These are phyloP conservation scores for Melanostigma gelatinosum DNA, from an alignment of 2,113 vertebrate genomes.

Conservation along the genomic window DNA sequence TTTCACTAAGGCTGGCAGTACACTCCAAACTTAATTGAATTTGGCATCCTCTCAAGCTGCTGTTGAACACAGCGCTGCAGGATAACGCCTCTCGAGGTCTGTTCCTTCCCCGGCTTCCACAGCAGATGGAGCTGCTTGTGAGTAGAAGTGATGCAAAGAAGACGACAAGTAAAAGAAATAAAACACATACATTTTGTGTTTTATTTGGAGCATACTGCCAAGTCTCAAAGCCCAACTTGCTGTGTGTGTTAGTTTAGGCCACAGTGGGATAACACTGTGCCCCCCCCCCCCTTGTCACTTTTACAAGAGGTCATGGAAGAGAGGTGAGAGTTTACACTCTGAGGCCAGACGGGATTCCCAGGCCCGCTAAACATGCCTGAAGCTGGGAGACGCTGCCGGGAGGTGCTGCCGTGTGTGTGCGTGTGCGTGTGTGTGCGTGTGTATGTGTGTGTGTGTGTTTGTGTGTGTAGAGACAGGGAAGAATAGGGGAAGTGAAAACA, in stretches of 20 bases:
- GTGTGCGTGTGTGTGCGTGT: conserved; percentile 6
- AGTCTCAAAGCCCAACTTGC: neutral
- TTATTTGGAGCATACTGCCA: neutral
- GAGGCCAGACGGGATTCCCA: conserved; percentile 55
- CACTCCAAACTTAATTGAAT: conserved; percentile 28
- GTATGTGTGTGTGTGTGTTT: conserved; percentile 21
- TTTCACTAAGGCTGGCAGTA: neutral
- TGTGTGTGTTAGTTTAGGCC: conserved; percentile 28
- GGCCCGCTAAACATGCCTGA: conserved; percentile 57
- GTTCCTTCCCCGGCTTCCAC: neutral
- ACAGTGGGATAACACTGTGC: neutral
- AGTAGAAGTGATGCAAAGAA: neutral
- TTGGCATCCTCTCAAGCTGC: conserved; percentile 11
- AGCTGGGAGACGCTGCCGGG: conserved; percentile 40
- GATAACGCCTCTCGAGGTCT: neutral
- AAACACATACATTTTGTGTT: neutral
- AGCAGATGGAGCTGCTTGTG: conserved; percentile 12
- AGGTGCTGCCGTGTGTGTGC: conserved; percentile 1
- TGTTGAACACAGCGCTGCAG: neutral
- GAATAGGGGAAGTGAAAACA: neutral
- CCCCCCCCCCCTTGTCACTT: neutral
- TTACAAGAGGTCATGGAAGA: conserved; percentile 59
- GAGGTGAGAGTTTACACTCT: conserved; percentile 66
- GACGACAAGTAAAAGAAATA: neutral
- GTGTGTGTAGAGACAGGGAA: neutral